Evolutionary conservation across 2,888 invertebrate species (phyloP), one percentile per base, ranked within the genome.

Genomic region (Andrena dorsata): DNA sequence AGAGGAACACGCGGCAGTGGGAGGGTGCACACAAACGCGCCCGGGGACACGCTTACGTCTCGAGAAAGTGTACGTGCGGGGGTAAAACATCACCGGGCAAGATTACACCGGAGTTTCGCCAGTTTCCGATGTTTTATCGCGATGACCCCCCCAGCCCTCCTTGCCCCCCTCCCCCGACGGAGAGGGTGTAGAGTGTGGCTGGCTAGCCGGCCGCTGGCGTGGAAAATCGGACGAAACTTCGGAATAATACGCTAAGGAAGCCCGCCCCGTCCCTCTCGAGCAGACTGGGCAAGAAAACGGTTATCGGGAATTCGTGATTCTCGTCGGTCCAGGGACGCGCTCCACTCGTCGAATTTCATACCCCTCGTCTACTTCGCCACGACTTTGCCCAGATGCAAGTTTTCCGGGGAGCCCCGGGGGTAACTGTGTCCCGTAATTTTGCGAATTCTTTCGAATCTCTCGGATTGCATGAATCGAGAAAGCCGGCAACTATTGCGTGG

Each of bases 81-180:
- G 88, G 88, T 91, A 91, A 91, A 91, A 91, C 91, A 91, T 91
- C 89, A 89, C 88, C 89, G 86, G 56, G 89, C 89, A 91, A 91
- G 91, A 91, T 91, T 91, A 90, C 90, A 91, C 81, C 89, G 69
- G 91, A 91, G 91, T 91, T 91, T 91, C 90, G 86, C 91, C 91
- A 89, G 91, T 90, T 91, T 88, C 88, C 90, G 86, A 90, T 91
- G 91, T 91, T 91, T 91, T 91, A 91, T 91, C 91, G 88, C 88
- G 91, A 91, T 91, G 85, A 87, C 88, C 87, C 83, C 61, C 76
- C 64, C 69, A 72, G 65, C 65, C 41, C 69, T n/a, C 66, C n/a
- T 70, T 16, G 32, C 32, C 71, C 66, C 32, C 68, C 58, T 1
- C 6, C 8, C 32, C 61, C 66, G 26, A 7, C 61, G 60, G 61